Base-by-base conservation (phyloP, 2,888 invertebrate species). In the Linnaemya tessellans region DNA sequence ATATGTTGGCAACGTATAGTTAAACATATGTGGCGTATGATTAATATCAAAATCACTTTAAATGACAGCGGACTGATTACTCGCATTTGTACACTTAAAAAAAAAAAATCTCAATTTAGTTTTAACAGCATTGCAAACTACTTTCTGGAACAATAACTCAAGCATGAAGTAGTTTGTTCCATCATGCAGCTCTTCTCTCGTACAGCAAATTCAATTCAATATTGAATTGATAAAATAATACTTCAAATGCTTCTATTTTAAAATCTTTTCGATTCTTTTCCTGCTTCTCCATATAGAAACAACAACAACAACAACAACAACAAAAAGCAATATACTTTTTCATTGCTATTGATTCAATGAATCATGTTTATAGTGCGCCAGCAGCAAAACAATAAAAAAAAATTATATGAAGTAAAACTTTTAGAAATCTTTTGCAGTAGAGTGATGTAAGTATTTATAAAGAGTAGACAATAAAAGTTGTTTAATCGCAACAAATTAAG, bases 131-230 rank as follows among this genome's bases (percentile, higher is more conserved):
- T 11, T 22, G 11, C 18, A 54, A 38, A 56, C 25, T 18, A 43
- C 25, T 58, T 56, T n/a, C n/a, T 20, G 13, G 9, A 54, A 58
- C 7, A 60, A 46, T 60, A 60, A 3, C 11, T 60, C 58, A 46
- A 71, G 13, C 30, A 30, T 30, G 3, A 49, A 73, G 5, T 49
- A 49, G 43, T 60, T 71, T 10, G 10, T 30, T 30, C 5, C n/a
- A n/a, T 30, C 30, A 30, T 30, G 58, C 43, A 22, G 41, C 10
- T 56, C 54, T 70, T n/a, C 30, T 2, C 10, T n/a, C 3, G 43
- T 13, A 51, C 18, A 68, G 30, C 1, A 71, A 71, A 71, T 30
- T 71, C 13, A 46, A 71, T 71, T 46, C 41, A 46, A 70, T 38
- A 38, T 22, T 22, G 20, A 22, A 35, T 70, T 38, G 38, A n/a